Evolutionary conservation across 1,140 invertebrate genomes (phyloP), one percentile per base, ranked within the genome.

Genomic region (Hydropsyche tenuis): DNA sequence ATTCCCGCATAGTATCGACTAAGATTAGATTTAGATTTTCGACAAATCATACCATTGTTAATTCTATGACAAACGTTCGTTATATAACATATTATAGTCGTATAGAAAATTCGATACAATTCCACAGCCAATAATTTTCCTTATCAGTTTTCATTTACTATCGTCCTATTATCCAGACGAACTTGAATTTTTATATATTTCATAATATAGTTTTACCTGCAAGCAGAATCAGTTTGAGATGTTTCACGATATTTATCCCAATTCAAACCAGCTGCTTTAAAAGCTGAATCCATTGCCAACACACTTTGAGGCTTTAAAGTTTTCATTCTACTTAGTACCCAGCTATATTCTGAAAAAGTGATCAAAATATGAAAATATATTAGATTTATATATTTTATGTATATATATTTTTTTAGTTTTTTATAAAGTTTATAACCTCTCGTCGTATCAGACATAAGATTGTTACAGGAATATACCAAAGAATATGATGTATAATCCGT

Each of bases 401-500:
- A 51, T 51, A 5, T 20, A 66, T 12, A 66, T 18, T 25, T 43
- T 14, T 66, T 66, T 5, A 46, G 2, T 63, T 4, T n/a, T 7
- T 63, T 23, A 22, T 63, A n/a, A n/a, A n/a, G n/a, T n/a, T 65
- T 53, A 45, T 69, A 23, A 75, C 73, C 62, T 51, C 16, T 6
- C 30, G 51, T 72, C 20, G 46, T 72, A 37, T 64, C 46, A 14
- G 56, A 48, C 16, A 22, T 45, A 3, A 75, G 22, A 69, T 72
- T 45, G 18, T 9, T 45, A 30, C 74, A 75, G 1, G 62, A 16
- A 20, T 75, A 75, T 12, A 75, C 74, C 5, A 75, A 45, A 14
- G 74, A 63, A 37, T 72, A 75, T 16, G 45, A 14, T 5, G 43
- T 48, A 23, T 75, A 75, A 48, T 75, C 74, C 14, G 74, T 75